Evolutionary conservation across 37 sponge, comb jelly and placozoan species (phyloP), one percentile per base, ranked within the genome.

Genomic region (Aplysina aerophoba): DNA sequence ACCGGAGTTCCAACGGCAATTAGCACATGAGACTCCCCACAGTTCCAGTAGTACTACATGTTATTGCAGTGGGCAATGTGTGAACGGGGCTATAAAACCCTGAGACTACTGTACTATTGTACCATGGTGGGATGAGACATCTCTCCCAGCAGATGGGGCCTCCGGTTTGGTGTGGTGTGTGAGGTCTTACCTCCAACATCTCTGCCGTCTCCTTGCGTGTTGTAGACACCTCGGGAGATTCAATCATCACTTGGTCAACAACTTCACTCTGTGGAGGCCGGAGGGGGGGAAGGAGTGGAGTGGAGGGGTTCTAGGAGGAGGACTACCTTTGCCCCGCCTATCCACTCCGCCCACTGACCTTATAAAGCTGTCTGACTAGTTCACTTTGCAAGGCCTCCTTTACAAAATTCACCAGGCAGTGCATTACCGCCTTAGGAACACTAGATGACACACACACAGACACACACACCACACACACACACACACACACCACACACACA

Each of bases 371-470:
- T 19, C 88, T 85, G 15, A 99, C 96, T 61, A 99, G 88, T 84
- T 88, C 73, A 65, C 91, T 94, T 77, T 96, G 97, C 8, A 99
- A 78, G 0, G 77, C 72, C 33, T 99, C 96, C 55, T 89, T 89
- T 15, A 99, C 95, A 63, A 85, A 73, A 68, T 93, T 95, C 79
- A 99, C 99, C 41, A 99, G 84, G 74, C 96, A 99, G 73, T 95
- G 94, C 99, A 99, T 99, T 11, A 96, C 93, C 30, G 94, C 91
- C 86, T 99, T 99, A 5, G 99, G 99, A 1, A 99, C 80, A 57
- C 91, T 91, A n/a, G n/a, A n/a, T n/a, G n/a, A n/a, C n/a, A n/a
- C n/a, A n/a, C n/a, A n/a, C n/a, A n/a, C n/a, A n/a, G n/a, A n/a
- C n/a, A n/a, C n/a, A n/a, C n/a, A n/a, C n/a, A n/a, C n/a, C n/a